Base-by-base conservation (phyloP, 2,797 vertebrate genomes). In the Buceros bicornis region DNA sequence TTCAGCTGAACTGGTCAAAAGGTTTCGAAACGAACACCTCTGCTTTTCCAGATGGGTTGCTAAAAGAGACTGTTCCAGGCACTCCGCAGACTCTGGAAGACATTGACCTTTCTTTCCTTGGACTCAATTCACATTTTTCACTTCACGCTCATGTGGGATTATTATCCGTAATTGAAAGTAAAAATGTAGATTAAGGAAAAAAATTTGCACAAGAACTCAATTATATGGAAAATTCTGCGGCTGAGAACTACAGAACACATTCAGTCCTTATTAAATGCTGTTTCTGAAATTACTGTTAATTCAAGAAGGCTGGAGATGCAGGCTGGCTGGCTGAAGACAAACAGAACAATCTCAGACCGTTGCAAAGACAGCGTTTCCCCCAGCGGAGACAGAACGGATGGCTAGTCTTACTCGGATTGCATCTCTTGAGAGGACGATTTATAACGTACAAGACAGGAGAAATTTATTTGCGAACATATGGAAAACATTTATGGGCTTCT, bases 381-480 rank as follows among this genome's bases (percentile, higher is more conserved):
- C 82, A 58, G 0, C 0, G 31, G 95, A 94, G 89, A 88, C 66
- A 72, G 80, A 96, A 87, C 0, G 89, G 96, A 96, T 86, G 85
- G 86, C 85, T 86, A 95, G 93, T 71, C 87, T 85, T 95, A 93
- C 92, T 97, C 94, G 90, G 90, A 95, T 57, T 95, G 80, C 92
- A 94, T 96, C 95, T 91, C 93, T 61, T 61, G 93, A 97, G 94
- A 94, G 94, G 67, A 92, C 6, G 43, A 95, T 90, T 94, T 95
- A 96, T 95, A 93, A 95, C 13, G 57, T 62, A 92, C 72, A 90
- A 83, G 91, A 91, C 95, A 95, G 93, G n/a, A 90, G 58, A 97
- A 95, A 96, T 95, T 95, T 95, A 95, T 97, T 97, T 96, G 82
- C 91, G 91, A 96, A 93, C 96, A 97, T 97, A 96, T 97, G 97